These are phyloP conservation scores for Condylura cristata DNA, from an alignment of 2,113 vertebrate species.

Conservation along the genomic window DNA sequence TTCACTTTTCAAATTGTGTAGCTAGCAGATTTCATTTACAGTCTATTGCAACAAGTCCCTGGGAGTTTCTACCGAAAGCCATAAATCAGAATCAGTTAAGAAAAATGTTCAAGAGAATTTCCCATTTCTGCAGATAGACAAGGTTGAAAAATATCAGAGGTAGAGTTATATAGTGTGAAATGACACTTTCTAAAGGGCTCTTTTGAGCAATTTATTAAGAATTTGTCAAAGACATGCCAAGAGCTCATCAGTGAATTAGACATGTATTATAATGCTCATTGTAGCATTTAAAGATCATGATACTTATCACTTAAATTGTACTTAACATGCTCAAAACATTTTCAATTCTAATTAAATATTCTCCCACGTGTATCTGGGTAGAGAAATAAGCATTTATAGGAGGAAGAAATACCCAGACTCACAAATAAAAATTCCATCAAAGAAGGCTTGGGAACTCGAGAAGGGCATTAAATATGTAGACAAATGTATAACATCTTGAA, in stretches of 20 bases:
- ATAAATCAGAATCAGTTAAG: constrained; percentile 83
- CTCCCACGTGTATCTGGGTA: constrained; percentile 70
- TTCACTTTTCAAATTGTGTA: constrained; percentile 79
- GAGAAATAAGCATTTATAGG: constrained; percentile 73
- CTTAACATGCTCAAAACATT: constrained; percentile 78
- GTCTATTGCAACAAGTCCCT: constrained; percentile 83
- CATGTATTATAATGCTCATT: constrained; percentile 74
- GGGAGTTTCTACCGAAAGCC: constrained; percentile 70
- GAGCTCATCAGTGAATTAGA: constrained; percentile 75
- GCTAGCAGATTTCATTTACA: constrained; percentile 83
- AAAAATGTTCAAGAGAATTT: constrained; percentile 81
- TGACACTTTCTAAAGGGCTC: constrained; percentile 78
- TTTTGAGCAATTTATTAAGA: constrained; percentile 80
- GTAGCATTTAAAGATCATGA: constrained; percentile 77
- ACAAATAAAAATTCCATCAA: constrained; percentile 74
- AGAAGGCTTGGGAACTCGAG: constrained; percentile 64
- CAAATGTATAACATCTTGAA: constrained; percentile 71
- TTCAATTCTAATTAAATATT: constrained; percentile 80
- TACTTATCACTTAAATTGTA: constrained; percentile 76
- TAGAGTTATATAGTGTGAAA: constrained; percentile 79
- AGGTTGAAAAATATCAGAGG: constrained; percentile 78
- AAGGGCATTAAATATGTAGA: constrained; percentile 70
- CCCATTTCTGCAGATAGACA: constrained; percentile 80
- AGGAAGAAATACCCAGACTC: constrained; percentile 67
- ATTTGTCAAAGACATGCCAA: constrained; percentile 76